Evolutionary conservation across 2,797 vertebrate species (phyloP).

Genomic region (Chiroxiphia lanceolata): DNA sequence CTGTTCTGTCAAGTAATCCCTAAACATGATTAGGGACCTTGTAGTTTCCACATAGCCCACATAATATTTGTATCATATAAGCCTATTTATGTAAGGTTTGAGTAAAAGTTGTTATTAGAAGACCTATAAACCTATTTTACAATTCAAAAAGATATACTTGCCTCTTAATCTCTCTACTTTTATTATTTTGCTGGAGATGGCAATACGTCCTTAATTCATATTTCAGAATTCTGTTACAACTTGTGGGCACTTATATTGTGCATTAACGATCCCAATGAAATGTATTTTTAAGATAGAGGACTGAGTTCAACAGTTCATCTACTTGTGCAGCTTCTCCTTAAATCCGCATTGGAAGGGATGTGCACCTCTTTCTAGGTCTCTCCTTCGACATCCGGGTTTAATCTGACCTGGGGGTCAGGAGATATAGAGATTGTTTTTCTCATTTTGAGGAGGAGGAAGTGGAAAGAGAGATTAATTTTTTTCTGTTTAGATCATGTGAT

Average conservation of each 20-base stretch:
- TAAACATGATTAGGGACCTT: constrained; percentile 87
- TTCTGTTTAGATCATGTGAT: neutral
- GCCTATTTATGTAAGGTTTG: constrained; percentile 84
- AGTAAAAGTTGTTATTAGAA: constrained; percentile 82
- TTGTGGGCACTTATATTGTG: constrained; percentile 36
- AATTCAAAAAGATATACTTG: constrained; percentile 76
- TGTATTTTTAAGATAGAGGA: constrained; percentile 61
- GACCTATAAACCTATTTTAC: constrained; percentile 81
- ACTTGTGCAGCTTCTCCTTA: constrained; percentile 27
- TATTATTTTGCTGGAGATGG: constrained; percentile 71
- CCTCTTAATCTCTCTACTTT: constrained; percentile 74
- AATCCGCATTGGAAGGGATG: neutral
- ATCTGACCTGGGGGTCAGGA: neutral
- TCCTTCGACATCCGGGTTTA: neutral
- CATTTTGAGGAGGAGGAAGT: neutral
- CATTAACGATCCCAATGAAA: constrained; percentile 43
- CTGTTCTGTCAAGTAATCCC: constrained; percentile 86
- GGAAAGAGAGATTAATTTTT: constrained; percentile 4
- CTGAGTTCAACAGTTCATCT: constrained; percentile 59
- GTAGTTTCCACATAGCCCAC: constrained; percentile 78
- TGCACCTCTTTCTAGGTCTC: neutral
- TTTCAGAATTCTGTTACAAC: constrained; percentile 63
- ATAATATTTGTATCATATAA: constrained; percentile 83
- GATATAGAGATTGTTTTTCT: neutral
- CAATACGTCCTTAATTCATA: constrained; percentile 73